These are phyloP conservation scores for Drosophila watanabei DNA, from an alignment of 1,140 invertebrate species.

Conservation along the genomic window DNA sequence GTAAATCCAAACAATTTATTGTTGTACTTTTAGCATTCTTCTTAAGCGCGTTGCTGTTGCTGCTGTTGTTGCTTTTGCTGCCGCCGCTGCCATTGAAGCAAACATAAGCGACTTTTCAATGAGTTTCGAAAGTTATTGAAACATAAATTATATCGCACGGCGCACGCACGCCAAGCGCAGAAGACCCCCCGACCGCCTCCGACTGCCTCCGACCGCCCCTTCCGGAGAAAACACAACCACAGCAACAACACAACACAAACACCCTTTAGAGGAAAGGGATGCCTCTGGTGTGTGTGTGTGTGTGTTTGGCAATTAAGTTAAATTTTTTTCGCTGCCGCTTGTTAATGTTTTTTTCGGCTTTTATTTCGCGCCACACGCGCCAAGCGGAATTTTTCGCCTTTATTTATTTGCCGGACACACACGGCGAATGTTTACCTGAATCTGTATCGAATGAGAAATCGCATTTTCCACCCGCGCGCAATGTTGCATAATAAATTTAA, in stretches of 20 bases:
- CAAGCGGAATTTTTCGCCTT: slow-evolving; percentile 49
- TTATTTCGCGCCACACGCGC: slow-evolving; percentile 62
- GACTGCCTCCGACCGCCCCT: background rate
- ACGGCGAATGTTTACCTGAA: slow-evolving; percentile 46
- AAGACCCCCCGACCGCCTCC: slow-evolving; percentile 15
- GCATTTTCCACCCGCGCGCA: slow-evolving; percentile 60
- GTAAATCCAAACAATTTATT: slow-evolving; percentile 84
- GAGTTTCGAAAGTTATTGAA: slow-evolving; percentile 83
- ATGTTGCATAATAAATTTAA: slow-evolving; percentile 78
- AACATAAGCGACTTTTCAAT: slow-evolving; percentile 83
- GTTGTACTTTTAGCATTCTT: slow-evolving; percentile 83
- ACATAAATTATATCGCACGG: slow-evolving; percentile 82
- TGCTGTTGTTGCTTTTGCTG: slow-evolving; percentile 49
- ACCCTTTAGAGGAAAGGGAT: slow-evolving; percentile 54
- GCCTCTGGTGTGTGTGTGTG: slow-evolving; percentile 30
- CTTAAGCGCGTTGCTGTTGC: slow-evolving; percentile 66
- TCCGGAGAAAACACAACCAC: slow-evolving; percentile 55
- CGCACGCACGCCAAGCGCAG: slow-evolving; percentile 77
- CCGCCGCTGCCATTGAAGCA: slow-evolving; percentile 75
- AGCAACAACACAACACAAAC: slow-evolving; percentile 54
- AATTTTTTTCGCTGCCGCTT: slow-evolving; percentile 75
- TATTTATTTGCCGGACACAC: slow-evolving; percentile 77
- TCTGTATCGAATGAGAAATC: slow-evolving; percentile 62
- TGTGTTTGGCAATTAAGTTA: slow-evolving; percentile 79
- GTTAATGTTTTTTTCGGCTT: slow-evolving; percentile 62